Evolutionary conservation across 2,113 vertebrate species (phyloP).

Genomic region (Paracanthobrama guichenoti): DNA sequence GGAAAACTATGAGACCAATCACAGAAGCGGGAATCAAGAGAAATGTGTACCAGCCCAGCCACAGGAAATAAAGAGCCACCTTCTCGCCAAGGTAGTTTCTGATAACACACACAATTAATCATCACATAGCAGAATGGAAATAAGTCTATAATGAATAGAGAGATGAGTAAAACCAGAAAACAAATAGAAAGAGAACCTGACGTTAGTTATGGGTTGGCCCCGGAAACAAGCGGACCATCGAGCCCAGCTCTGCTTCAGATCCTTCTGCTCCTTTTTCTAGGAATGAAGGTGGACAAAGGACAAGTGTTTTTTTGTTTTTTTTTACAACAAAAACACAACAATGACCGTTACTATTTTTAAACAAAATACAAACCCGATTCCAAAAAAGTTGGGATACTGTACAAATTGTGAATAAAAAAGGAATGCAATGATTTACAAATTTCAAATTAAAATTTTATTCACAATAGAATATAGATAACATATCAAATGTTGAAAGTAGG

Average conservation of each 20-base stretch:
- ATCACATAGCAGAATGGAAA: constrained; percentile 36
- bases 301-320: neutral
- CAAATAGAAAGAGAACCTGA: constrained; percentile 67
- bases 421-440: too few species aligned
- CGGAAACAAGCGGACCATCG: constrained; percentile 78
- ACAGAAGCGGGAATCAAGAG: constrained; percentile 79
- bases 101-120: constrained; percentile 36
- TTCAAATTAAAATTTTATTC: too few species aligned
- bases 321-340: too few species aligned
- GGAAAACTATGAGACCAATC: constrained; percentile 76
- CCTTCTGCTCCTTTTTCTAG: constrained; percentile 74
- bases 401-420: too few species aligned
- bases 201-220: constrained; percentile 75
- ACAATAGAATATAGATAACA: too few species aligned
- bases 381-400: too few species aligned
- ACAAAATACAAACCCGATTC: too few species aligned
- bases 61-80: constrained; percentile 90
- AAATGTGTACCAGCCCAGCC: constrained; percentile 91
- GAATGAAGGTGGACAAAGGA: neutral
- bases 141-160: neutral
- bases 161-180: neutral
- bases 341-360: too few species aligned
- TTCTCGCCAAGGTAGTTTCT: constrained; percentile 96
- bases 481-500: too few species aligned
- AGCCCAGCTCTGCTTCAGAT: constrained; percentile 74